A percentile compares a stretch with the other conserved stretches of the same genome.
Conservation (phyloP, 1,140 invertebrate species). For the Drosophila erecta region DNA sequence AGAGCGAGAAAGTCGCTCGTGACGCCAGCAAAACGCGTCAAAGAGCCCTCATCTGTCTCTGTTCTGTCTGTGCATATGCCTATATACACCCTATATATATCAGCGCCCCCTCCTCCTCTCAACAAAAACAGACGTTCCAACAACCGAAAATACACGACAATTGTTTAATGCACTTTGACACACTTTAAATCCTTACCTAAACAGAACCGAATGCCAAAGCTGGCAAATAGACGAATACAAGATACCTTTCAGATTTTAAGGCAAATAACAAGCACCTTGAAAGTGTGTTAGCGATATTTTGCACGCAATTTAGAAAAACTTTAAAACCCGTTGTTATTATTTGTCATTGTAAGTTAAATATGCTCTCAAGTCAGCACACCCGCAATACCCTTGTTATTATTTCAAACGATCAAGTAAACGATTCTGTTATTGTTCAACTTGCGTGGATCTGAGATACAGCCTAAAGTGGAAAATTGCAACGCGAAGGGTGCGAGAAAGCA, state of each 20-base stretch:
- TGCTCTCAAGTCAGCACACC: not conserved
- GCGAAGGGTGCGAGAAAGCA: slow-evolving; percentile 36
- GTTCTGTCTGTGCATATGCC: slow-evolving; percentile 8
- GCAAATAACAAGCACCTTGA: not conserved
- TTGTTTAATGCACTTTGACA: slow-evolving; percentile 80
- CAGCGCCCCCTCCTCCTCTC: slow-evolving; percentile 1
- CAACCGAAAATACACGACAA: slow-evolving; percentile 62
- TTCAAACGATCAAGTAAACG: slow-evolving; percentile 38
- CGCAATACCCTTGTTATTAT: too few species aligned
- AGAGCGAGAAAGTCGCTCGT: slow-evolving; percentile 28
- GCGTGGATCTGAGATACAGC: slow-evolving; percentile 14
- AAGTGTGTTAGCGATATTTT: too few species aligned
- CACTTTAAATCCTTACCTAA: slow-evolving; percentile 61
- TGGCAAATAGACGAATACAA: not conserved
- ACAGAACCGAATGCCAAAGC: slow-evolving; percentile 25
- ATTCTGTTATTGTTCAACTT: slow-evolving; percentile 37
- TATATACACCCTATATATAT: not conserved
- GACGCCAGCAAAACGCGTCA: slow-evolving; percentile 50
- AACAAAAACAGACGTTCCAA: not conserved
- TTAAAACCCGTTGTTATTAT: not conserved
- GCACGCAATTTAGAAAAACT: not conserved
- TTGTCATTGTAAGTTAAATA: not conserved
- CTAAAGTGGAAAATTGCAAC: slow-evolving; percentile 53
- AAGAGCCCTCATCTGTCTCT: slow-evolving; percentile 28
- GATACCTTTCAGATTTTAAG: slow-evolving; percentile 11